Conservation (phyloP, 2,888 invertebrate genomes). For the Hydroisotoma schaefferi region DNA sequence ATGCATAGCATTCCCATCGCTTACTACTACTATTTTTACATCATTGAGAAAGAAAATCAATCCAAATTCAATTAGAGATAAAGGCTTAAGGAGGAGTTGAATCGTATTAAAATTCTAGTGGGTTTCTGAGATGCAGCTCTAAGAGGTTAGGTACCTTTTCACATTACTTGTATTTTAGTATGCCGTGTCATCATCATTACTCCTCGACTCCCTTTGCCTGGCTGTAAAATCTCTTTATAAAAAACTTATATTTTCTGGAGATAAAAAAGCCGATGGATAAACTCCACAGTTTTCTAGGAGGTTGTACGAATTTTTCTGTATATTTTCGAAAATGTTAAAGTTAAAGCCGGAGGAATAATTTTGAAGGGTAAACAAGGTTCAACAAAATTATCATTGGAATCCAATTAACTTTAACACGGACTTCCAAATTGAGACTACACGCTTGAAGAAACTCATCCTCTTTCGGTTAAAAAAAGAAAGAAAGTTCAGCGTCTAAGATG, state of each 20-base stretch:
- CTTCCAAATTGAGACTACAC: background rate
- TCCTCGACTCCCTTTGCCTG: background rate
- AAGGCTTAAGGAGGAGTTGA: slow-evolving; percentile 19
- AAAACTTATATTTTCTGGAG: slow-evolving; percentile 8
- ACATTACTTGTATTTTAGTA: slow-evolving; percentile 3
- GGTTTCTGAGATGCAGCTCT: background rate
- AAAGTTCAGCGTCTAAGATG: too few relatives aligned
- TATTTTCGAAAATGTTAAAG: too few relatives aligned
- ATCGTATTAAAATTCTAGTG: slow-evolving; percentile 17
- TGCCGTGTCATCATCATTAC: slow-evolving; percentile 9
- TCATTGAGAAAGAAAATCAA: slow-evolving; percentile 21
- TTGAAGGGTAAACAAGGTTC: too few relatives aligned
- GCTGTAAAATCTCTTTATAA: too few relatives aligned
- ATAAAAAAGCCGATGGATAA: too few relatives aligned
- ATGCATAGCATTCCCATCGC: too few relatives aligned
- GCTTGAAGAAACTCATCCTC: too few relatives aligned
- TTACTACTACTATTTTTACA: too few relatives aligned
- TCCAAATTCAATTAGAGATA: slow-evolving; percentile 20
- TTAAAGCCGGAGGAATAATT: too few relatives aligned
- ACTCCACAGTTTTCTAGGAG: too few relatives aligned
- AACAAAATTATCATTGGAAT: background rate
- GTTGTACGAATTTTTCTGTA: too few relatives aligned
- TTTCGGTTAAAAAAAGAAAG: too few relatives aligned
- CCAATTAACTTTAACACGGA: background rate
- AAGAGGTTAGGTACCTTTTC: slow-evolving; percentile 1